Conservation (phyloP, 23 tunicate genomes). For the Trididemnum nubilum region DNA sequence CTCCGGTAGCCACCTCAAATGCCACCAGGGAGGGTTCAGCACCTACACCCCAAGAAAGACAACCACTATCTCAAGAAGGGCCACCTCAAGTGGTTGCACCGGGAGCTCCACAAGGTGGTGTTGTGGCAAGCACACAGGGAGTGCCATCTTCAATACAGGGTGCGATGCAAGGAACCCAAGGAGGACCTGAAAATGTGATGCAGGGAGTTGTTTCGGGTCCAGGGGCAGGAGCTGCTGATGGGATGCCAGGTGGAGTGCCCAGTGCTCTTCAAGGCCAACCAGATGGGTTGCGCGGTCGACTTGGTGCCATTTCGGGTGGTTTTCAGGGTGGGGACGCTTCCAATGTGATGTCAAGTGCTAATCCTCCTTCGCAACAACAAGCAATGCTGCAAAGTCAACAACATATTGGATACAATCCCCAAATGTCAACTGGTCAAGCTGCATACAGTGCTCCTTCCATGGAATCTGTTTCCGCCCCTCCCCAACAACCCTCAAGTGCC, state of each 20-base stretch:
- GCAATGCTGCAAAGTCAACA: too few relatives aligned
- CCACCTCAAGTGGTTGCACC: too few relatives aligned
- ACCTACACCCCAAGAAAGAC: too few relatives aligned
- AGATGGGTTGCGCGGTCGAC: neutral
- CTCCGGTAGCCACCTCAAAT: neutral
- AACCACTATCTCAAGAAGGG: too few relatives aligned
- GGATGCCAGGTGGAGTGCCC: neutral
- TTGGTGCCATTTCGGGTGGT: neutral
- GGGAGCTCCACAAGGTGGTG: too few relatives aligned
- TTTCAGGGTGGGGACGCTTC: neutral
- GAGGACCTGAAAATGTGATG: too few relatives aligned
- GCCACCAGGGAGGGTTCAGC: neutral
- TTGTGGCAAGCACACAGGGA: too few relatives aligned
- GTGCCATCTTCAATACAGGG: too few relatives aligned
- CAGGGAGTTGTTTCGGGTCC: too few relatives aligned
- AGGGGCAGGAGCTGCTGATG: too few relatives aligned
- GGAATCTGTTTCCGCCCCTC: neutral
- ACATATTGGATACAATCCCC: neutral
- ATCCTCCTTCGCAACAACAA: conserved; percentile 6
- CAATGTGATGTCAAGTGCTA: too few relatives aligned
- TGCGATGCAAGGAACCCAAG: too few relatives aligned
- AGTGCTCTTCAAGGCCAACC: neutral
- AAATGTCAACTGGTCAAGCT: neutral
- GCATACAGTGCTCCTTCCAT: neutral
- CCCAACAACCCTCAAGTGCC: neutral